These are phyloP conservation scores for Tribolium castaneum DNA, from an alignment of 1,140 invertebrate species.

Conservation along the genomic window DNA sequence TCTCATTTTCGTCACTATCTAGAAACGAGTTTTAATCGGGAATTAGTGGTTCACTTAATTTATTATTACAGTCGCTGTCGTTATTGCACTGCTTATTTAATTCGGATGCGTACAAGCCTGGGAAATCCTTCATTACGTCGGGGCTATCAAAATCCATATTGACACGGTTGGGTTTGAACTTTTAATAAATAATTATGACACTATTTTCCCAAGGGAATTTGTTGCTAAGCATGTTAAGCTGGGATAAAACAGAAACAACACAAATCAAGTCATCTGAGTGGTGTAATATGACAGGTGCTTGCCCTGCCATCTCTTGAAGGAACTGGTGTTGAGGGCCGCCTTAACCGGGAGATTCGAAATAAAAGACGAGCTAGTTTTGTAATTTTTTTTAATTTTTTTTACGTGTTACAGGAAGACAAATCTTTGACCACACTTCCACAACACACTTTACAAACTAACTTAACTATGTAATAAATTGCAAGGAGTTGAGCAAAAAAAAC, in stretches of 20 bases:
- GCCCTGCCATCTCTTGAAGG: not conserved
- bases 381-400: slow-evolving; percentile 56
- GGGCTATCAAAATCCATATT: slow-evolving; percentile 92
- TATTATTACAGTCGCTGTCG: slow-evolving; percentile 84
- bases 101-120: slow-evolving; percentile 86
- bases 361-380: not conserved
- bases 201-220: not conserved
- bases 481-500: slow-evolving; percentile 57
- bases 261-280: not conserved
- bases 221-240: slow-evolving; percentile 11
- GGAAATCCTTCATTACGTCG: slow-evolving; percentile 91
- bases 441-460: slow-evolving; percentile 59
- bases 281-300: not conserved
- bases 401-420: slow-evolving; percentile 60
- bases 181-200: slow-evolving; percentile 3
- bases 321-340: not conserved
- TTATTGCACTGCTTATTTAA: slow-evolving; percentile 78
- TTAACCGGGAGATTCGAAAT: not conserved
- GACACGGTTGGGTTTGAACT: not conserved
- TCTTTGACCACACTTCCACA: slow-evolving; percentile 58
- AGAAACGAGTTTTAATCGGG: slow-evolving; percentile 41
- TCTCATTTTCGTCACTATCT: slow-evolving; percentile 62
- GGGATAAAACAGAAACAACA: not conserved
- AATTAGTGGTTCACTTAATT: slow-evolving; percentile 8
- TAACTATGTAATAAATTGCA: slow-evolving; percentile 56